Base-by-base conservation (phyloP, 2,888 invertebrate species). In the Yponomeuta sedellus region DNA sequence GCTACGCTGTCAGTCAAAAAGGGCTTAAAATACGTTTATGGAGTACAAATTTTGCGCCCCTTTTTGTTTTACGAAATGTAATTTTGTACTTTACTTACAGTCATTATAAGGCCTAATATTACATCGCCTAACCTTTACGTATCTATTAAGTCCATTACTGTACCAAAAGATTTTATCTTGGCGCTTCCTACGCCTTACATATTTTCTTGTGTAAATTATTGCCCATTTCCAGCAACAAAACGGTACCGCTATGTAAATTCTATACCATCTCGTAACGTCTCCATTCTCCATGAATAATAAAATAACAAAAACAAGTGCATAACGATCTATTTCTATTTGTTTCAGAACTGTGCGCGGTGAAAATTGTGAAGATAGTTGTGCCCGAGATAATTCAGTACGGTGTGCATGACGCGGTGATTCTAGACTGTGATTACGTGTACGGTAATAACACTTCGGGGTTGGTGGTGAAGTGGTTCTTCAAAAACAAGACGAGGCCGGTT, bases 391-490 rank as follows among this genome's bases (percentile, higher is more conserved):
- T 94, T 56, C 92, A 91, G 72, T 93, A 93, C 74, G 93, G 93
- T 70, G 93, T 93, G 52, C 91, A 92, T 69, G 92, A 92, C 71
- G 91, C 93, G 28, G 93, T 93, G 52, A 87, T 95, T 68, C 86
- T 96, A 77, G 96, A 96, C 85, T 96, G 96, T 85, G 94, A 95
- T 79, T 96, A 95, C 1, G 81, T 82, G 2, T 81, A 94, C 63
- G 92, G 92, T 61, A 94, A 93, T 66, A 92, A 93, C 74, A 94
- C 94, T 71, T 85, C 92, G 0, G 94, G 94, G 10, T 85, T 96
- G 52, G 94, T 95, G 67, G 94, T 96, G 40, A 95, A 96, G 84
- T 96, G 96, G 96, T 95, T 93, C 82, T 93, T 94, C 77, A 94
- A 93, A 79, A 93, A 94, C 76, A 93, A 92, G 77, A 91, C 92